Evolutionary conservation across 2,113 vertebrate species (phyloP).

Genomic region (Genyomyrus donnyi): DNA sequence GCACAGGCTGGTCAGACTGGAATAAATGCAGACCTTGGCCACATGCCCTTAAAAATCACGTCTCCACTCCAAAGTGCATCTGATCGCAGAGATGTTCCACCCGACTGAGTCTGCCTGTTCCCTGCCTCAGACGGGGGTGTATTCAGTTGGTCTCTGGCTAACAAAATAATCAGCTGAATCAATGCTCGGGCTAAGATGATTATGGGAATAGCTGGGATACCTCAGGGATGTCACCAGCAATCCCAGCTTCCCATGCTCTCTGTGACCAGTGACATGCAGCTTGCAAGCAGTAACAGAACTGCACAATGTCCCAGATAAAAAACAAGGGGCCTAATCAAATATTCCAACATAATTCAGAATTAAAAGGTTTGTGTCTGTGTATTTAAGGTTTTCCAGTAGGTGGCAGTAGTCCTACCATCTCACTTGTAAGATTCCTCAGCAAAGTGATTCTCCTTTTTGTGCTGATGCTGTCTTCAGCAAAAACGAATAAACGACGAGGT

Average conservation of each 20-base stretch:
- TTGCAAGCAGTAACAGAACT: not conserved
- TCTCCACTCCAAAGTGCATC: not conserved
- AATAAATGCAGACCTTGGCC: not conserved
- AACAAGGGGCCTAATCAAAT: not conserved
- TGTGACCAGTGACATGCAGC: not conserved
- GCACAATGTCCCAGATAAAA: not conserved
- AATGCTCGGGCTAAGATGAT: not conserved
- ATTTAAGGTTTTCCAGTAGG: not conserved
- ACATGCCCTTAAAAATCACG: not conserved
- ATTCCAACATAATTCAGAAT: not conserved
- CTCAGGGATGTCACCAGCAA: constrained; percentile 1
- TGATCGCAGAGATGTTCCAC: not conserved
- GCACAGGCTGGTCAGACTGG: not conserved
- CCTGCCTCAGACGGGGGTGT: not conserved
- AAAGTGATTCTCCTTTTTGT: not conserved
- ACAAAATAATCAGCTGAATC: not conserved
- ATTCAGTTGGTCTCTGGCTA: constrained; percentile 12
- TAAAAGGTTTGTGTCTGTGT: not conserved
- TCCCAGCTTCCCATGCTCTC: not conserved
- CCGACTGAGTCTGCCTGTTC: not conserved
- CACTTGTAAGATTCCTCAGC: not conserved
- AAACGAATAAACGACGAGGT: not conserved
- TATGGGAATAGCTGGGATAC: constrained; percentile 6
- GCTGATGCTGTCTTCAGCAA: not conserved
- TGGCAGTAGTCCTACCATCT: not conserved